Base-by-base conservation (phyloP, 2,113 vertebrate species). In the Mustela nigripes region DNA sequence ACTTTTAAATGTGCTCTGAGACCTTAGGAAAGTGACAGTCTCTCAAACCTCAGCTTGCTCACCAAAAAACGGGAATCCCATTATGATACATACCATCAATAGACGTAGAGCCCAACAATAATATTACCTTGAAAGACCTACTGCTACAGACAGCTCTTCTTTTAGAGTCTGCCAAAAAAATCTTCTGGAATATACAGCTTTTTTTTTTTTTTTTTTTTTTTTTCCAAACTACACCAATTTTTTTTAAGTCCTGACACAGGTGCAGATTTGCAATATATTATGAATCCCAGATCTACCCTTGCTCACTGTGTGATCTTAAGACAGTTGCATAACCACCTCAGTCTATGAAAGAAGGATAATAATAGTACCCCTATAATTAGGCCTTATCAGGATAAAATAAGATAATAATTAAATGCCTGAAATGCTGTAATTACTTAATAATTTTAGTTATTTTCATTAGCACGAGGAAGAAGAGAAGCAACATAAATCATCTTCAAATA, bases 81-180 rank as follows among this genome's bases (percentile, higher is more conserved):
- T 11, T 53, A 11, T 89, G 11, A 45, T 24, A 91, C 85, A 26
- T 79, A 18, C 4, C 79, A 28, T 50, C 33, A 22, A 26, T 0
- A 39, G 0, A 56, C 2, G 1, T 26, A 39, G 11, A 0, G 0
- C 1, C 7, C 15, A 76, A 42, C 2, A 11, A 1, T 11, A 24
- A 33, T 19, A 53, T 2, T 63, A 1, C 22, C 89, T 42, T 85
- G 45, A 22, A 74, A 58, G 18, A n/a, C 53, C 5, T 9, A 3
- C 26, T 67, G 24, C 28, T 82, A 50, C 21, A 1, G 60, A 93
- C 6, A n/a, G 14, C 4, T 76, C 6, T 39, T 65, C 6, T 36
- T 84, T 50, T 7, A 21, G 9, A 88, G 10, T 45, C 76, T 92
- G 42, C 16, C 82, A 62, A 88, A 87, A 87, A 87, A 42, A 12